Base-by-base conservation (phyloP, 2,113 vertebrate species). In the Maccullochella peelii region DNA sequence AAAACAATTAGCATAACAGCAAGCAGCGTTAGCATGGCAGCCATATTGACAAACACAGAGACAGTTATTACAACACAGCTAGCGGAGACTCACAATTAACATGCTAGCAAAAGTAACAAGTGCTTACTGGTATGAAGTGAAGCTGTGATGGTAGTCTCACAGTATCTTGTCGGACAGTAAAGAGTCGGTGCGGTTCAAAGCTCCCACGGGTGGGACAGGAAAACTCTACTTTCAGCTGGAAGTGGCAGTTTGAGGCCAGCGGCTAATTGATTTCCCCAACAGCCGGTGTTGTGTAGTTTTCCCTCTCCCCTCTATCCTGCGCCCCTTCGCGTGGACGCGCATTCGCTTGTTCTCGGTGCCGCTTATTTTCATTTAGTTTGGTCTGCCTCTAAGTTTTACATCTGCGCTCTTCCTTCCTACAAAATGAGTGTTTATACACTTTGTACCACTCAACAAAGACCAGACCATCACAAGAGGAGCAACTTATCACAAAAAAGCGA, bases 201-300 rank as follows among this genome's bases (percentile, higher is more conserved):
- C 36, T 40, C 52, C 23, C 36, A 42, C 1, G 3, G 8, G 8
- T 6, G 20, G 3, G 20, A 33, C 50, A 61, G 58, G 11, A 18
- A 10, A 52, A 71, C 33, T 71, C 16, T 6, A 10, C 55, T 0
- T 23, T 8, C 36, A 20, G 12, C 16, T 23, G 1, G 2, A 47
- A 33, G 72, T 49, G 40, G 10, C 38, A 74, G 57, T 61, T 74
- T 74, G 42, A 49, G 21, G 54, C 52, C 23, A 57, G 25, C n/a
- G 16, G 30, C 33, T n/a, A 25, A 54, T 14, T 16, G 44, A 38
- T 38, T 27, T 57, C 12, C 23, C 36, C 1, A 73, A 42, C 52
- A 1, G 52, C 38, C 38, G n/a, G n/a, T n/a, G n/a, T n/a, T n/a
- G n/a, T n/a, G n/a, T n/a, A n/a, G n/a, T n/a, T n/a, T n/a, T n/a